Evolutionary conservation across 2,113 vertebrate species (phyloP).

Genomic region (Mola mola): DNA sequence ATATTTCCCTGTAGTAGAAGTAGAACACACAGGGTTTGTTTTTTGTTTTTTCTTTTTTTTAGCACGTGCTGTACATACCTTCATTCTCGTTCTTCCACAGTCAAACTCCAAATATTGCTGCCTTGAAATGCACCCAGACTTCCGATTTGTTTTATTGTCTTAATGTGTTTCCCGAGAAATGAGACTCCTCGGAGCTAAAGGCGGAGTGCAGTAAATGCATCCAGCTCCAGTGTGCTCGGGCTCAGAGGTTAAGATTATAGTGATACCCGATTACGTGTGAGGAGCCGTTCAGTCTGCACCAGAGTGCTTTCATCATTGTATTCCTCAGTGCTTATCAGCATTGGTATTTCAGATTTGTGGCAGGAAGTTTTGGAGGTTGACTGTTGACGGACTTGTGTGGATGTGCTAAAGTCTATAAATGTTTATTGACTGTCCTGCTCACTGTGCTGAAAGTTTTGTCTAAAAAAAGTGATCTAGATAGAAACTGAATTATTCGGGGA

Average conservation of each 20-base stretch:
- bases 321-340: background rate
- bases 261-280: too few relatives aligned
- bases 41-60: too few relatives aligned
- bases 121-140: background rate
- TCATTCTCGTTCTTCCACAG: background rate
- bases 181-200: background rate
- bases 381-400: too few relatives aligned
- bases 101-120: background rate
- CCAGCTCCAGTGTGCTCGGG: background rate
- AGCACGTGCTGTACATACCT: too few relatives aligned
- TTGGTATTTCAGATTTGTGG: background rate
- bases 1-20: too few relatives aligned
- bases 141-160: too few relatives aligned
- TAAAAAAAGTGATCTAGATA: too few relatives aligned
- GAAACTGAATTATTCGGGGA: too few relatives aligned
- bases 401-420: too few relatives aligned
- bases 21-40: too few relatives aligned
- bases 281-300: too few relatives aligned
- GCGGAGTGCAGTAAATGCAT: slow-evolving; percentile 2
- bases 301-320: too few relatives aligned
- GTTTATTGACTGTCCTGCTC: background rate
- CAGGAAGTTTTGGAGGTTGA: background rate
- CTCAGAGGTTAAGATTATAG: background rate
- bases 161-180: background rate
- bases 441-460: background rate